These are phyloP conservation scores for Oreochromis grahami DNA, from an alignment of 2,797 vertebrate genomes.

Conservation along the genomic window DNA sequence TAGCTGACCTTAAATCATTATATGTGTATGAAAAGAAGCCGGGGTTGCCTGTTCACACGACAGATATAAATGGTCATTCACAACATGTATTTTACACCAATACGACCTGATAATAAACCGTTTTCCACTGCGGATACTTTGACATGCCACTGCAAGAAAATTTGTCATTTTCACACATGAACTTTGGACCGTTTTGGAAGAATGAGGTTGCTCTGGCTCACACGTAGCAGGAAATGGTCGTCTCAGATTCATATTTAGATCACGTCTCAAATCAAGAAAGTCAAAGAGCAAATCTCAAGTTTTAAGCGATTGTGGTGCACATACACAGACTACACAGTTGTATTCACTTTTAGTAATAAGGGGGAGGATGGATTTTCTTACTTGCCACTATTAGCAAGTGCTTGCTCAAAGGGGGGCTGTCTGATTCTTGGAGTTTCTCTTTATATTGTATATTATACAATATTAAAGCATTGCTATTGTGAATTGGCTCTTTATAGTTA, in stretches of 20 bases:
- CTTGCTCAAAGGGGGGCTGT: neutral
- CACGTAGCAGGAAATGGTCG: neutral
- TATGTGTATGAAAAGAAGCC: neutral
- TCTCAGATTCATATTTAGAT: neutral
- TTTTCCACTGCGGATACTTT: neutral
- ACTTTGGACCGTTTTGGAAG: neutral
- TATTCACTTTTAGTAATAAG: neutral
- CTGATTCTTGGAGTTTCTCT: neutral
- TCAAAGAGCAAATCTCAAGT: neutral
- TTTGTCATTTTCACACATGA: neutral
- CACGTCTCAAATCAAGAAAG: neutral
- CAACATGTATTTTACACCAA: neutral
- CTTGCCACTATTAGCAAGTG: neutral
- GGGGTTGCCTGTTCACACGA: neutral
- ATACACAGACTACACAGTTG: neutral
- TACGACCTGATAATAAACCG: neutral
- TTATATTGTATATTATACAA: neutral
- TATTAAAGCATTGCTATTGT: neutral
- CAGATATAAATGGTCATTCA: neutral
- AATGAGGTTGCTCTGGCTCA: fast-evolving
- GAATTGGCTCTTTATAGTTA: neutral
- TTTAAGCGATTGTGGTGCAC: neutral
- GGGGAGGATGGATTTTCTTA: neutral
- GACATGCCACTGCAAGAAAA: neutral
- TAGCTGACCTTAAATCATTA: neutral